phyloP scores from a whole-genome alignment of 2,888 invertebrate species.

The Dryobota labecula region DNA sequence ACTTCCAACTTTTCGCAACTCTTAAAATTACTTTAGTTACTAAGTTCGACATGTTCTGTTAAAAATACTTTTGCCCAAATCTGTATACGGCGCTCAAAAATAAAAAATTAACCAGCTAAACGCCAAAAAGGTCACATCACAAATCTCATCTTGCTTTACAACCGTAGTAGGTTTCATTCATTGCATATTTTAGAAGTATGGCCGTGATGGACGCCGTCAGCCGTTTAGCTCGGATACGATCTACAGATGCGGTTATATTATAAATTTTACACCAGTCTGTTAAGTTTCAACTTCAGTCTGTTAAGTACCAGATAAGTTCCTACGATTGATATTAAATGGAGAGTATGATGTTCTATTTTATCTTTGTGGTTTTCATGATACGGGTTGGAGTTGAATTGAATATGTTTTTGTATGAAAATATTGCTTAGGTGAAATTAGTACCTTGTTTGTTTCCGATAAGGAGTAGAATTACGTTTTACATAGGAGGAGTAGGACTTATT shows the following conservation, averaged over 20 bases:
- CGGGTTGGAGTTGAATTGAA: not conserved
- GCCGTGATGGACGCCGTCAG: constrained; percentile 44
- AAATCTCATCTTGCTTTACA: constrained; percentile 42
- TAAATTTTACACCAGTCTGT: constrained; percentile 58
- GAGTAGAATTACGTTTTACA: not conserved
- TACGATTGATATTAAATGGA: constrained; percentile 33
- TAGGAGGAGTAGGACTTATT: not conserved
- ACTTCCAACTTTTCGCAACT: not conserved
- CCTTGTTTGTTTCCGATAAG: not conserved
- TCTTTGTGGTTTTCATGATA: not conserved
- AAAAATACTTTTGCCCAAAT: not conserved
- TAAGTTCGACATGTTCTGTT: not conserved
- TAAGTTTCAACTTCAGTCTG: constrained; percentile 41
- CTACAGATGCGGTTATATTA: constrained; percentile 61
- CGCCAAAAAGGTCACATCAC: constrained; percentile 18
- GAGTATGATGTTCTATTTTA: constrained; percentile 17
- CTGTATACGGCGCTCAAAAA: no score
- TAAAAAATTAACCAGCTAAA: no score
- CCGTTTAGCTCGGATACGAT: constrained; percentile 44
- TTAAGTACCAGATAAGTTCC: constrained; percentile 43
- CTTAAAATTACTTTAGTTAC: not conserved
- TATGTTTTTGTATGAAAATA: not conserved
- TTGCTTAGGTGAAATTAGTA: not conserved
- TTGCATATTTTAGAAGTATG: constrained; percentile 60
- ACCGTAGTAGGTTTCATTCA: constrained; percentile 16